A percentile compares a stretch with the other conserved stretches of the same genome.
These are phyloP conservation scores for Troilus luridus DNA, from an alignment of 2,888 invertebrate species.

Conservation along the genomic window DNA sequence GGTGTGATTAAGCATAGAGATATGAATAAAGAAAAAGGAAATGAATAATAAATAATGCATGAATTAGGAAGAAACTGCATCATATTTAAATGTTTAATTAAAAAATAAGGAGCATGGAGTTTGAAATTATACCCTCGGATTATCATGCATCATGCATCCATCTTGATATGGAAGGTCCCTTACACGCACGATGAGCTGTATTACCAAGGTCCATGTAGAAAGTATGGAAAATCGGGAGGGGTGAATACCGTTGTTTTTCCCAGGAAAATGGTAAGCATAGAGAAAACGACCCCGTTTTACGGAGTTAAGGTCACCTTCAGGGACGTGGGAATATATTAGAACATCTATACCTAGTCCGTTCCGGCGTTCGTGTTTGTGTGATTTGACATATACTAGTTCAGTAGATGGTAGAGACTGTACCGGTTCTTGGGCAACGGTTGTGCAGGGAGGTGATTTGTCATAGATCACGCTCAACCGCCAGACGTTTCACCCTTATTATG, in stretches of 20 bases:
- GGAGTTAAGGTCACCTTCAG: slow-evolving; percentile 8
- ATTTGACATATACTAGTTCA: neutral
- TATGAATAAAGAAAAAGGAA: too few relatives aligned
- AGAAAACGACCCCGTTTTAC: slow-evolving; percentile 30
- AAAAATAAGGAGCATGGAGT: neutral
- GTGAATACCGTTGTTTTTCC: slow-evolving; percentile 27
- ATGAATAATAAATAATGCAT: too few relatives aligned
- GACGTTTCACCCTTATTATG: too few relatives aligned
- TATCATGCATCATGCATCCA: neutral
- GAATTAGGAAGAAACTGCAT: too few relatives aligned
- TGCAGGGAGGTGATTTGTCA: too few relatives aligned
- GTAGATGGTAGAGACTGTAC: too few relatives aligned
- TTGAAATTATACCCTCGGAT: neutral
- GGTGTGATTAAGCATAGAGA: too few relatives aligned
- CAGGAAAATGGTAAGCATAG: slow-evolving; percentile 16
- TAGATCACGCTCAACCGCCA: too few relatives aligned
- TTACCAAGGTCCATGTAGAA: neutral
- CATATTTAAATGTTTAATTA: too few relatives aligned
- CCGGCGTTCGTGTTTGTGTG: neutral
- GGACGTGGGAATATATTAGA: slow-evolving; percentile 2
- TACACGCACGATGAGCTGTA: slow-evolving; percentile 5
- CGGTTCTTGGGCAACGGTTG: too few relatives aligned
- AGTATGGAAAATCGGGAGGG: slow-evolving; percentile 44
- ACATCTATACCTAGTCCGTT: neutral
- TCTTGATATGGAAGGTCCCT: neutral